A percentile compares a stretch with the other conserved stretches of the same genome.
Evolutionary conservation across 1,140 invertebrate genomes (phyloP).

Genomic region (Littorina saxatilis): DNA sequence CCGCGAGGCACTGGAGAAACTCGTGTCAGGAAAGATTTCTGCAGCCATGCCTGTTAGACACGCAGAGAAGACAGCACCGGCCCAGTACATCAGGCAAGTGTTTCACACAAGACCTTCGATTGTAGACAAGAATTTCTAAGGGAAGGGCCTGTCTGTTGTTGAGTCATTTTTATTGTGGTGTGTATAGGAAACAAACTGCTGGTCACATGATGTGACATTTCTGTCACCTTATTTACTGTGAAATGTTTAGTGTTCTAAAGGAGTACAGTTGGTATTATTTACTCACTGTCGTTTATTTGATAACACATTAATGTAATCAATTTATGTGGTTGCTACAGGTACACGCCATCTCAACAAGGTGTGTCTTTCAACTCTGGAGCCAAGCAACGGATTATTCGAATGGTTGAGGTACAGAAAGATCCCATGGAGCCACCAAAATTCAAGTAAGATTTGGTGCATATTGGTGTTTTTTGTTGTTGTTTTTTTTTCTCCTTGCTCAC

Average conservation of each 20-base stretch:
- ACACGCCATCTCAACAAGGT: conserved; percentile 98
- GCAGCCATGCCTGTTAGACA: conserved; percentile 95
- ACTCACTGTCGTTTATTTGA: no score
- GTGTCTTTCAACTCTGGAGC: conserved; percentile 97
- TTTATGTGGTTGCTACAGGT: conserved; percentile 78
- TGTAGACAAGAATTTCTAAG: no score
- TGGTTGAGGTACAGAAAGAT: conserved; percentile 97
- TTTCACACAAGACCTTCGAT: no score
- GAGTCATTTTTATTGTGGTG: no score
- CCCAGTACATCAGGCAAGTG: conserved; percentile 88
- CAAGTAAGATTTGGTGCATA: conserved; percentile 78
- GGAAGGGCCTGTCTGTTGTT: no score
- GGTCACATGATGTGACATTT: no score
- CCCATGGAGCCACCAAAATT: conserved; percentile 99
- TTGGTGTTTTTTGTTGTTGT: neutral
- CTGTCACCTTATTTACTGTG: no score
- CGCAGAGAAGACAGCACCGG: conserved; percentile 92
- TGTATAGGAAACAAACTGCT: no score
- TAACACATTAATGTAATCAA: no score
- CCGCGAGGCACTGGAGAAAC: conserved; percentile 71
- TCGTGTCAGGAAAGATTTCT: conserved; percentile 78
- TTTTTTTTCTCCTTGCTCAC: neutral
- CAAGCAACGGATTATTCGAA: conserved; percentile 97
- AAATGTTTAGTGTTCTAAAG: no score
- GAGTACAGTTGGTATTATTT: no score